Conservation (phyloP, 1,140 invertebrate genomes). For the Euwallacea fornicatus region DNA sequence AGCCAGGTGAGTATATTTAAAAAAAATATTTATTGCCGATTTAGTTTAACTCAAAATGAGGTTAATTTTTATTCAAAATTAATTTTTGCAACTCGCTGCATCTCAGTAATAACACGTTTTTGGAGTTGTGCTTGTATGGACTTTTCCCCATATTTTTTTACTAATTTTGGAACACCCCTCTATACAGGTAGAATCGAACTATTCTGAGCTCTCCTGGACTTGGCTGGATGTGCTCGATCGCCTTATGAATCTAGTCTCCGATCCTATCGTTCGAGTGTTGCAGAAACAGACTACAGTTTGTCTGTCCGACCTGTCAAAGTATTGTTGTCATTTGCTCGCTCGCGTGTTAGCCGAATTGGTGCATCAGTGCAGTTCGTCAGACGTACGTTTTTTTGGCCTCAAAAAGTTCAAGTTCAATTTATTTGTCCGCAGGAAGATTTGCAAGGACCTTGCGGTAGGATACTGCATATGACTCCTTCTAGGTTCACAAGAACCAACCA, state of each 20-base stretch:
- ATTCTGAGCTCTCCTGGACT: constrained; percentile 63
- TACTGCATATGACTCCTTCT: constrained; percentile 82
- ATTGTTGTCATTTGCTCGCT: constrained; percentile 83
- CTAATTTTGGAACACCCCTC: neutral
- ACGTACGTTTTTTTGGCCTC: constrained; percentile 48
- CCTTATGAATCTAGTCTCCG: constrained; percentile 77
- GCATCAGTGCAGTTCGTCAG: constrained; percentile 70
- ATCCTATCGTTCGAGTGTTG: constrained; percentile 68
- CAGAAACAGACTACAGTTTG: constrained; percentile 61
- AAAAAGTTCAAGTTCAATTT: constrained; percentile 14
- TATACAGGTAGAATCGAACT: constrained; percentile 57
- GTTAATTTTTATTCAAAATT: no score
- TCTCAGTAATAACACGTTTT: no score
- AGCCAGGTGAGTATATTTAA: constrained; percentile 58
- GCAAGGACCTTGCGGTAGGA: constrained; percentile 64
- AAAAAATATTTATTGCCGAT: no score
- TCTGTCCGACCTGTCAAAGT: constrained; percentile 69
- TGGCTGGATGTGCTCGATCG: constrained; percentile 84
- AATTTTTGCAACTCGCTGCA: no score
- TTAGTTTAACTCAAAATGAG: no score
- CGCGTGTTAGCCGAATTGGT: constrained; percentile 88
- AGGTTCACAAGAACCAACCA: constrained; percentile 88
- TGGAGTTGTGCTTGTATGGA: no score
- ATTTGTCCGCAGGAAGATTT: constrained; percentile 63
- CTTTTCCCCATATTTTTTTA: no score